Conservation (phyloP, 2,113 vertebrate genomes). For the Glareola pratincola region DNA sequence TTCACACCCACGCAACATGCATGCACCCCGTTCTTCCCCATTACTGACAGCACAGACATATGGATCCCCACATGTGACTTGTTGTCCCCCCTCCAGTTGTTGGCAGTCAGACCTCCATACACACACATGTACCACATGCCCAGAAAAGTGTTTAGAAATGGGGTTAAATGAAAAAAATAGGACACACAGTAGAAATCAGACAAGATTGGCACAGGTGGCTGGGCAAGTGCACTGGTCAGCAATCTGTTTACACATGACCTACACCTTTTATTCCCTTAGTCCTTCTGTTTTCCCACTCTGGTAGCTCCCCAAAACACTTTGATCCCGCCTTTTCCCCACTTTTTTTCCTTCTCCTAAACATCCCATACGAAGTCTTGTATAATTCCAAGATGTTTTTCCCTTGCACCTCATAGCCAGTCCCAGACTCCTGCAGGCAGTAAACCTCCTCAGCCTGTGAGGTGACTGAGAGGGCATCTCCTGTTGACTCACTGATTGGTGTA, state of each 20-base stretch:
- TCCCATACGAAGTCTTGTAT: background rate
- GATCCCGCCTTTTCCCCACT: background rate
- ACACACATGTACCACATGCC: background rate
- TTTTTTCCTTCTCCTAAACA: background rate
- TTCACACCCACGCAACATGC: background rate
- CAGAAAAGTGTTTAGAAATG: background rate
- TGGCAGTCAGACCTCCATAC: background rate
- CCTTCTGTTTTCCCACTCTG: background rate
- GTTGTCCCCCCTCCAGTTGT: background rate
- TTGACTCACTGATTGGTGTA: background rate
- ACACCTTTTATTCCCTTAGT: background rate
- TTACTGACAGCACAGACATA: background rate
- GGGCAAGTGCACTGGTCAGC: background rate
- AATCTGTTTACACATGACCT: background rate
- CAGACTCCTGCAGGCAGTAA: background rate
- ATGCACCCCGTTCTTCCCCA: accelerated
- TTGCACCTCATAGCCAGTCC: background rate
- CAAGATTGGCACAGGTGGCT: accelerated
- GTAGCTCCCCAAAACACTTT: background rate
- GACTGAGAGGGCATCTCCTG: accelerated
- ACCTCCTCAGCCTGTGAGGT: background rate
- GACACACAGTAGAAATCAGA: background rate
- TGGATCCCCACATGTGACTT: accelerated
- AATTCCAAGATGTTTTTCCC: background rate
- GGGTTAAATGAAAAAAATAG: background rate